Percentiles rank a stretch among this genome's conserved stretches.
These are phyloP conservation scores for Campaea margaritaria DNA, from an alignment of 2,888 invertebrate genomes.

Conservation along the genomic window DNA sequence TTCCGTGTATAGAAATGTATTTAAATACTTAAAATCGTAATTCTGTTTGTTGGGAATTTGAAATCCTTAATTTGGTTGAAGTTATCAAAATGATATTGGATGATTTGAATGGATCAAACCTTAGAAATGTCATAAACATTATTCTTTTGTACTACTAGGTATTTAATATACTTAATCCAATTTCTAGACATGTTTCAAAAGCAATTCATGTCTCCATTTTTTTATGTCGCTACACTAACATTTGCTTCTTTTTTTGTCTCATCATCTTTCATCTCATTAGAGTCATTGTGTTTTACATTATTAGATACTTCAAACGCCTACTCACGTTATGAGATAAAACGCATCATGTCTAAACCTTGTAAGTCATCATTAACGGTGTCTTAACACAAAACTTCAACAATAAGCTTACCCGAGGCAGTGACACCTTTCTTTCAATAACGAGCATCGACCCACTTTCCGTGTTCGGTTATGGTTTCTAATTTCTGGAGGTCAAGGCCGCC, in stretches of 20 bases:
- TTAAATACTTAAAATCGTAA: too few relatives aligned
- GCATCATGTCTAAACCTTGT: slow-evolving; percentile 22
- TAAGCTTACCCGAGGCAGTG: slow-evolving; percentile 15
- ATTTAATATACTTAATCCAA: too few relatives aligned
- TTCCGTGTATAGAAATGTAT: too few relatives aligned
- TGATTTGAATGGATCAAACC: too few relatives aligned
- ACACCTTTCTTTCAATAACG: slow-evolving; percentile 33
- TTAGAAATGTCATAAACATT: too few relatives aligned
- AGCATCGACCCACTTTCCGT: slow-evolving; percentile 24
- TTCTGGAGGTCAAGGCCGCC: slow-evolving; percentile 38
- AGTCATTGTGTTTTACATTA: slow-evolving; percentile 15
- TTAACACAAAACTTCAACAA: slow-evolving; percentile 30
- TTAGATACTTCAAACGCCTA: slow-evolving; percentile 25
- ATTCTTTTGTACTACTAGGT: too few relatives aligned
- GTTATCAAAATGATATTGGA: too few relatives aligned
- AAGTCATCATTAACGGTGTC: slow-evolving; percentile 30
- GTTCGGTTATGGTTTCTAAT: slow-evolving; percentile 40
- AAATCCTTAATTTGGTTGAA: too few relatives aligned
- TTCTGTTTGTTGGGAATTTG: too few relatives aligned
- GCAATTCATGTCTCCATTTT: too few relatives aligned
- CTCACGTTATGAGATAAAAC: slow-evolving; percentile 27
- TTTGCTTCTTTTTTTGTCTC: slow-evolving; percentile 10
- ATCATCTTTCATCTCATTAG: slow-evolving; percentile 27
- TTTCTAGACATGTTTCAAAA: too few relatives aligned
- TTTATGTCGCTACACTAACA: too few relatives aligned